These are phyloP conservation scores for Eidolon dupreanum DNA, from an alignment of 2,797 vertebrate species.

Conservation along the genomic window DNA sequence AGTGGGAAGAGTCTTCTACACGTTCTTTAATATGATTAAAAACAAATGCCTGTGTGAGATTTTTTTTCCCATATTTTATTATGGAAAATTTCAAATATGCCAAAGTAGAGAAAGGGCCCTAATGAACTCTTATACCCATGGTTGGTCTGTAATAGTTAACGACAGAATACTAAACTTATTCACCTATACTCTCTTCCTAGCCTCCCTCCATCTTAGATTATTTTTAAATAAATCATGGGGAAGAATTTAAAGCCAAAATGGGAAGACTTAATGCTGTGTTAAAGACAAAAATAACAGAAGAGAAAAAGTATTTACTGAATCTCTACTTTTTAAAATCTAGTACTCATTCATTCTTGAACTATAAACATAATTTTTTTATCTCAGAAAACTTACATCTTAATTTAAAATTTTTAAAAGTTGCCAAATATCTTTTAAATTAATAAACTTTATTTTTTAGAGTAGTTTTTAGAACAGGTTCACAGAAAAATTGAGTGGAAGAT, in stretches of 20 bases:
- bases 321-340: not conserved
- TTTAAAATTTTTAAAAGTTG: not conserved
- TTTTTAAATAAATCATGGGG: not conserved
- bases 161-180: not conserved
- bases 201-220: not conserved
- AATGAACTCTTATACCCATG: not conserved
- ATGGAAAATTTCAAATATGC: not conserved
- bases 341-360: constrained; percentile 8
- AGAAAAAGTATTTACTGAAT: not conserved
- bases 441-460: not conserved
- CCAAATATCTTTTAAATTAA: not conserved
- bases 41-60: not conserved
- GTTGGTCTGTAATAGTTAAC: not conserved
- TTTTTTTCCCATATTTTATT: not conserved
- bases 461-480: not conserved
- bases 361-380: not conserved
- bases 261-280: not conserved
- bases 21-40: not conserved
- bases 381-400: not conserved
- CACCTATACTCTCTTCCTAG: accelerated
- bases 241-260: not conserved
- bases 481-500: not conserved
- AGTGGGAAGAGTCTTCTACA: not conserved
- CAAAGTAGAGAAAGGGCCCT: not conserved
- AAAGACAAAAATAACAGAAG: not conserved